phyloP scores from a whole-genome alignment of 2,113 vertebrate genomes.

The Clarias batrachus region DNA sequence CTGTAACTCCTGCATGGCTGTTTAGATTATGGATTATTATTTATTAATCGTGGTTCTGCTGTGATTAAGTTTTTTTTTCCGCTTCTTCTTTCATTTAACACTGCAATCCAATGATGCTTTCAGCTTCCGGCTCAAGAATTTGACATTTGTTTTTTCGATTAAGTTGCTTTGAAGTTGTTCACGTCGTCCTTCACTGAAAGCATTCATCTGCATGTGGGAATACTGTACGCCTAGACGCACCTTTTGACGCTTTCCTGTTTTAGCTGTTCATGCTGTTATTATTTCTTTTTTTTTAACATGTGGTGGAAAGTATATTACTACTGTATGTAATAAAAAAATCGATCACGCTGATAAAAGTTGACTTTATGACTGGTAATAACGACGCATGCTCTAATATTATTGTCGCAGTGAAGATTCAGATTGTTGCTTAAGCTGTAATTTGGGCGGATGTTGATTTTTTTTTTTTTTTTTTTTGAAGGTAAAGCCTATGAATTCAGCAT shows the following conservation, averaged over 20 bases:
- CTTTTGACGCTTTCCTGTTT: neutral
- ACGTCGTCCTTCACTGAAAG: neutral
- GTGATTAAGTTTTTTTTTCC: neutral
- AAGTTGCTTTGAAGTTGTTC: neutral
- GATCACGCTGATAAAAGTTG: neutral
- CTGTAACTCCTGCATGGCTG: slow-evolving; percentile 33
- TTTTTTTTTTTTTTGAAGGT: neutral
- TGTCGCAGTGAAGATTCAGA: neutral
- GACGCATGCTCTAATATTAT: neutral
- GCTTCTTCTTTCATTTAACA: slow-evolving; percentile 6
- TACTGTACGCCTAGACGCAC: neutral
- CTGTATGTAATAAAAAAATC: too few relatives aligned
- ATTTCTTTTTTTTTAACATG: neutral
- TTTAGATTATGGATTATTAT: neutral
- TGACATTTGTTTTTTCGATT: neutral
- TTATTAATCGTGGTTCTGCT: slow-evolving; percentile 8
- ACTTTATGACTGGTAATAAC: too few relatives aligned
- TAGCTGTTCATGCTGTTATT: neutral
- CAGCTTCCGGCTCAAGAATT: neutral
- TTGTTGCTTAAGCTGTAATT: neutral
- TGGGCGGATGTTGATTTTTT: too few relatives aligned
- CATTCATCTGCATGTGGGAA: slow-evolving; percentile 20
- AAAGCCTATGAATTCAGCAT: neutral
- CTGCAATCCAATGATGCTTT: neutral
- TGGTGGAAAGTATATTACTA: neutral